These are phyloP conservation scores for Xerus inauris DNA, from an alignment of 2,113 vertebrate genomes.

Conservation along the genomic window DNA sequence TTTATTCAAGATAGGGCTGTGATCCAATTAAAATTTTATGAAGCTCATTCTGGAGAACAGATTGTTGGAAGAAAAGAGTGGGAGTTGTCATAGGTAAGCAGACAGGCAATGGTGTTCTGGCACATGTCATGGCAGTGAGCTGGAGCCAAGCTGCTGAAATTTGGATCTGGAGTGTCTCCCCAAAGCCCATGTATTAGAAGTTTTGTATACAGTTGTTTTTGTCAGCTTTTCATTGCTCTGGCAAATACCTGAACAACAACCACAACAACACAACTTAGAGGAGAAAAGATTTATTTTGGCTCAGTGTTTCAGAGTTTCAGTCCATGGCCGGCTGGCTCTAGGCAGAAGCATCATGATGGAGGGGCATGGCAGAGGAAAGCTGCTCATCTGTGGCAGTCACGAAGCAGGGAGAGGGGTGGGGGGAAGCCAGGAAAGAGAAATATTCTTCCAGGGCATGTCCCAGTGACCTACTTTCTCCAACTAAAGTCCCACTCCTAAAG, in stretches of 20 bases:
- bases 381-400: background rate
- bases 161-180: background rate
- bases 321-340: background rate
- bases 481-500: background rate
- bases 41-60: background rate
- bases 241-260: background rate
- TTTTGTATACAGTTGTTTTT: background rate
- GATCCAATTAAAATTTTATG: background rate
- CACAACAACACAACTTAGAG: too few relatives aligned
- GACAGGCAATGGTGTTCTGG: background rate
- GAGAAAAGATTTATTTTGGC: background rate
- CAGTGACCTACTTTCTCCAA: background rate
- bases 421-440: background rate
- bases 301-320: background rate
- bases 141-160: background rate
- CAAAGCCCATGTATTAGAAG: background rate
- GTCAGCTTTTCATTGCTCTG: background rate
- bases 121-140: background rate
- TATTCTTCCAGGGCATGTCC: background rate
- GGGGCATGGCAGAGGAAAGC: too few relatives aligned
- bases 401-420: background rate
- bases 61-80: background rate
- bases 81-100: fast-evolving
- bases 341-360: background rate
- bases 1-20: background rate